Percentiles rank a stretch among this genome's conserved stretches.
Evolutionary conservation across 2,113 vertebrate species (phyloP).

Genomic region (Rhipidura dahli): DNA sequence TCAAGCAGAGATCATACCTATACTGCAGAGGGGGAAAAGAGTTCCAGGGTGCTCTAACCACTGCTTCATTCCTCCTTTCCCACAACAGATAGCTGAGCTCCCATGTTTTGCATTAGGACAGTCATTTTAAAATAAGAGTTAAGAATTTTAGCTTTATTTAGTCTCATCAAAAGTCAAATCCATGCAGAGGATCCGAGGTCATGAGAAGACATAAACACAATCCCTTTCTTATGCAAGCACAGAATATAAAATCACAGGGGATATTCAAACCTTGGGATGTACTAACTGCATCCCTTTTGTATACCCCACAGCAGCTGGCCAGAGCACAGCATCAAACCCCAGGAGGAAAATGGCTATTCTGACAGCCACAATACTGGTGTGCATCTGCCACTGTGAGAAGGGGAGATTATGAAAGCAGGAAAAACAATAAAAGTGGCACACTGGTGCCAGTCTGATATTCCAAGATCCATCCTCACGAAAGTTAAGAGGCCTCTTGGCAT

Average conservation of each 20-base stretch:
- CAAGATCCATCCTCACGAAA: conserved; percentile 46
- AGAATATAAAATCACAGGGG: not conserved
- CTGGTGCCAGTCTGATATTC: conserved; percentile 22
- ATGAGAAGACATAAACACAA: not conserved
- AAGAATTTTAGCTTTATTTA: not conserved
- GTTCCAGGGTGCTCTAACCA: not conserved
- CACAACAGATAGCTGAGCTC: not conserved
- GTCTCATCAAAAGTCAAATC: not conserved
- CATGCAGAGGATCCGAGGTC: not conserved
- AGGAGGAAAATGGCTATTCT: conserved; percentile 29
- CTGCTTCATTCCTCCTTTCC: not conserved
- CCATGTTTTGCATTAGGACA: not conserved
- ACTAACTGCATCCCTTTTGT: conserved; percentile 23
- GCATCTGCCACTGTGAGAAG: conserved; percentile 56
- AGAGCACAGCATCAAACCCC: not conserved
- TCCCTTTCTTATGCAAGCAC: not conserved
- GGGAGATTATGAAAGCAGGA: conserved; percentile 41
- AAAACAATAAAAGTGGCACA: conserved; percentile 54
- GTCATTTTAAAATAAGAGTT: not conserved
- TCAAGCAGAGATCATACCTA: not conserved
- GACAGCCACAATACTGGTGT: conserved; percentile 28
- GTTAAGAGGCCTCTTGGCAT: conserved; percentile 50
- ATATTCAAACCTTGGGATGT: conserved; percentile 9
- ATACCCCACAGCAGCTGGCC: conserved; percentile 27
- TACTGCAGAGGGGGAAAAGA: not conserved